phyloP scores from a whole-genome alignment of 2,113 vertebrate species.

The Tauraco erythrolophus region DNA sequence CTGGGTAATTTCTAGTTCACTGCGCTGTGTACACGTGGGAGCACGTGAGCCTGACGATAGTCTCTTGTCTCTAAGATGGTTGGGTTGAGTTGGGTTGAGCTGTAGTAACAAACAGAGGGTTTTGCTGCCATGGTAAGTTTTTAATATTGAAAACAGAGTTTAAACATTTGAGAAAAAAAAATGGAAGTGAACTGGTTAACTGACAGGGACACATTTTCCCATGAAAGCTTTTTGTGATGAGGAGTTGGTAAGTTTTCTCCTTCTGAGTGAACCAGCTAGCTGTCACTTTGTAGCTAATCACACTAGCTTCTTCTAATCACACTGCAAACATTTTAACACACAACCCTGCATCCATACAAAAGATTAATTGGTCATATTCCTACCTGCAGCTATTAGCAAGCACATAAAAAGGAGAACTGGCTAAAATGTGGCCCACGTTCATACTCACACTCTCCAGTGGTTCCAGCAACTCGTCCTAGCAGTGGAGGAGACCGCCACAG shows the following conservation, averaged over 20 bases:
- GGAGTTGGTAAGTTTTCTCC: background rate
- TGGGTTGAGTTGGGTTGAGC: background rate
- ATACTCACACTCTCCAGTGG: background rate
- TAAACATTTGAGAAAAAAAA: background rate
- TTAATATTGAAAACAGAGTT: background rate
- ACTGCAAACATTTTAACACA: background rate
- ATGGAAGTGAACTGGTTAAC: background rate
- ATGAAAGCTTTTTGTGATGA: background rate
- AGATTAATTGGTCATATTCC: background rate
- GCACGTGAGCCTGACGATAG: background rate
- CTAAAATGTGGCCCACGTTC: background rate
- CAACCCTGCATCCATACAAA: rapidly evolving
- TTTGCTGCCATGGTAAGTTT: background rate
- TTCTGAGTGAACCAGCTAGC: background rate
- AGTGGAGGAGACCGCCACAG: background rate
- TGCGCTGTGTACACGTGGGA: background rate
- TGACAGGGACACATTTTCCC: background rate
- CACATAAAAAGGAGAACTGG: background rate
- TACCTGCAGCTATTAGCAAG: background rate
- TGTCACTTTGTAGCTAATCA: background rate
- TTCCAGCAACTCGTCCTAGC: background rate
- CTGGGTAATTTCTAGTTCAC: background rate
- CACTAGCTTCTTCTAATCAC: background rate
- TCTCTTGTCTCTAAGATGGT: background rate
- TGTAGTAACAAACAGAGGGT: rapidly evolving